phyloP scores from a whole-genome alignment of 2,113 vertebrate species.

The Paraplagusia blochii region DNA sequence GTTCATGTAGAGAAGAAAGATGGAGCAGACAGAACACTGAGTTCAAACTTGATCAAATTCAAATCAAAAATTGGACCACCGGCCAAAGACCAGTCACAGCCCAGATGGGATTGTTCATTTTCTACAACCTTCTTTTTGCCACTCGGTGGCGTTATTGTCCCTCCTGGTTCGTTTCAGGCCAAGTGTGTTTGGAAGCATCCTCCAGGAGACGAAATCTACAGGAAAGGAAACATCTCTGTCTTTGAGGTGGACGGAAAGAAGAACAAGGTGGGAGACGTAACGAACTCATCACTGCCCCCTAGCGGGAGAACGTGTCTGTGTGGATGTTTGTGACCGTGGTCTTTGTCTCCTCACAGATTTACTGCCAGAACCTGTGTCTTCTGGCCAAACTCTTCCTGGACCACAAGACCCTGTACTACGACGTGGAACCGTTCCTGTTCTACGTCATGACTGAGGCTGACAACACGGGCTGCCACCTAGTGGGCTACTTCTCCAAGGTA shows the following conservation, averaged over 20 bases:
- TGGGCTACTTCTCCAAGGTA: slow-evolving; percentile 92
- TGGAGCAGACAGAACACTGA: too few relatives aligned
- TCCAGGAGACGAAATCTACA: slow-evolving; percentile 94
- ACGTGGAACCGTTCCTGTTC: slow-evolving; percentile 90
- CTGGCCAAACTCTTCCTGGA: slow-evolving; percentile 90
- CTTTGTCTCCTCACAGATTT: slow-evolving; percentile 74
- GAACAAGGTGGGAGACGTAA: slow-evolving; percentile 86
- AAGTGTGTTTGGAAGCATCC: slow-evolving; percentile 98
- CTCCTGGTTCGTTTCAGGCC: slow-evolving; percentile 73
- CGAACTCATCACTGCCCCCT: too few relatives aligned
- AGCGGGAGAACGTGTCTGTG: too few relatives aligned
- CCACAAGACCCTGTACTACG: slow-evolving; percentile 89
- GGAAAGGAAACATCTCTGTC: slow-evolving; percentile 93
- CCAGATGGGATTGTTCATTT: too few relatives aligned
- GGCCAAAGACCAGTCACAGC: too few relatives aligned
- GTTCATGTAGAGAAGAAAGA: too few relatives aligned
- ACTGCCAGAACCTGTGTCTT: slow-evolving; percentile 90
- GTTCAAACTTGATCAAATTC: too few relatives aligned
- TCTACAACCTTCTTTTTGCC: too few relatives aligned
- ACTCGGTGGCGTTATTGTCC: too few relatives aligned
- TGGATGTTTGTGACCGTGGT: too few relatives aligned
- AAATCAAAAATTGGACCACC: too few relatives aligned
- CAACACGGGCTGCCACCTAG: slow-evolving; percentile 88
- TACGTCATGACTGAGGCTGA: slow-evolving; percentile 91
- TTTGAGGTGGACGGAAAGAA: slow-evolving; percentile 98